Percentiles rank a stretch among this genome's conserved stretches.
These are phyloP conservation scores for Campylorhamphus procurvoides DNA, from an alignment of 2,113 vertebrate species.

Conservation along the genomic window DNA sequence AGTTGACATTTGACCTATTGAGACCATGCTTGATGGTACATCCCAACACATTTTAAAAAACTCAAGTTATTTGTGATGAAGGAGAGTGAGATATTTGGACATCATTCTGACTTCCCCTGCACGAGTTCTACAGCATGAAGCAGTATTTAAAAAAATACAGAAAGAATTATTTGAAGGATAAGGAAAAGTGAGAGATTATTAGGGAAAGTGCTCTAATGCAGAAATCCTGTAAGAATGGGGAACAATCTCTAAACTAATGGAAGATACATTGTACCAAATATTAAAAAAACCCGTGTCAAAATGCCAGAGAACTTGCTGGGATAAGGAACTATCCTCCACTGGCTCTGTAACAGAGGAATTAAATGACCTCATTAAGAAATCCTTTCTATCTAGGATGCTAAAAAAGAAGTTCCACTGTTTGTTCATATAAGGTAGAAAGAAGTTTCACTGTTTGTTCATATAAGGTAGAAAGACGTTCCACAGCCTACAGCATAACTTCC, in stretches of 20 bases:
- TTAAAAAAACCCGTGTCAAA: not conserved
- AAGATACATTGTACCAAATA: not conserved
- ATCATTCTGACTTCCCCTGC: not conserved
- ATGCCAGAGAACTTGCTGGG: not conserved
- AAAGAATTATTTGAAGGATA: not conserved
- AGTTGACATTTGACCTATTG: not conserved
- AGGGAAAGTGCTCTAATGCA: not conserved
- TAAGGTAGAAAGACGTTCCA: slow-evolving; percentile 44
- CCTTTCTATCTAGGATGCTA: slow-evolving; percentile 14
- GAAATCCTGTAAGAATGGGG: not conserved
- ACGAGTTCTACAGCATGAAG: not conserved
- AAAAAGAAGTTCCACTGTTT: slow-evolving; percentile 6
- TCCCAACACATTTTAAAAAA: not conserved
- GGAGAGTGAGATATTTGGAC: not conserved
- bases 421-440: slow-evolving; percentile 64
- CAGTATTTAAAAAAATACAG: not conserved
- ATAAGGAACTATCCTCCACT: not conserved
- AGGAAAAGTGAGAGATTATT: not conserved
- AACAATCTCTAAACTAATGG: not conserved
- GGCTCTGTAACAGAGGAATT: slow-evolving; percentile 24
- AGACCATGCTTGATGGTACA: not conserved
- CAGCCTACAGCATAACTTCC: slow-evolving; percentile 2
- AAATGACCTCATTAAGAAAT: slow-evolving; percentile 19
- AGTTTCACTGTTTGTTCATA: slow-evolving; percentile 30
- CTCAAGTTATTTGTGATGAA: not conserved